phyloP scores from a whole-genome alignment of 2,113 vertebrate genomes.

The Prionailurus viverrinus region DNA sequence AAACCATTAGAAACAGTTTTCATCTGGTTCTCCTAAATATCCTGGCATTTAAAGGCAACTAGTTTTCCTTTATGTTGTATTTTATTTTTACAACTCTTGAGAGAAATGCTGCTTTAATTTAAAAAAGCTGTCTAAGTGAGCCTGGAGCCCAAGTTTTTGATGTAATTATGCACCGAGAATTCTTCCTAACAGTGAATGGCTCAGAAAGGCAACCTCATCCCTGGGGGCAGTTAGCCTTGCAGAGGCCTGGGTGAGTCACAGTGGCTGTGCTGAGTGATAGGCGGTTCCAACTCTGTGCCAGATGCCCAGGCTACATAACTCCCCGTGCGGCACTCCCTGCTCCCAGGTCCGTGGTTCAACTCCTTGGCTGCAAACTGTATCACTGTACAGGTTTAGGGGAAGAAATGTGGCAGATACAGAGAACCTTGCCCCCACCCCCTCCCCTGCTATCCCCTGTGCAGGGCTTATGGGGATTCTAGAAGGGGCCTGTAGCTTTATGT shows the following conservation, averaged over 20 bases:
- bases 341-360: background rate
- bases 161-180: background rate
- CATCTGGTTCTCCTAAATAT: slow-evolving; percentile 8
- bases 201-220: slow-evolving; percentile 22
- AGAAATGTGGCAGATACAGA: background rate
- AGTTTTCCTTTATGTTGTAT: slow-evolving; percentile 36
- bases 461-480: background rate
- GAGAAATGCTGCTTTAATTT: slow-evolving; percentile 36
- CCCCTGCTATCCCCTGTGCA: background rate
- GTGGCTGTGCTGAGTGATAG: background rate
- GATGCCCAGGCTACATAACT: background rate
- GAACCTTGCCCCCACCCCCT: background rate
- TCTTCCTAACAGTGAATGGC: background rate
- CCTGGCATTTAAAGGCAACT: background rate
- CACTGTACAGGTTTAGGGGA: background rate
- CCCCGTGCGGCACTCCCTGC: too few relatives aligned
- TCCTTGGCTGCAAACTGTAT: fast-evolving
- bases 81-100: slow-evolving; percentile 68
- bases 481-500: background rate
- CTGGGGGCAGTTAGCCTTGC: background rate
- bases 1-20: slow-evolving; percentile 73
- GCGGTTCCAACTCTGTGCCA: background rate
- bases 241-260: background rate
- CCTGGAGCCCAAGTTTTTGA: slow-evolving; percentile 19
- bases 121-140: background rate